Evolutionary conservation across 2,113 vertebrate species (phyloP).

Genomic region (Misgurnus mizolepis): DNA sequence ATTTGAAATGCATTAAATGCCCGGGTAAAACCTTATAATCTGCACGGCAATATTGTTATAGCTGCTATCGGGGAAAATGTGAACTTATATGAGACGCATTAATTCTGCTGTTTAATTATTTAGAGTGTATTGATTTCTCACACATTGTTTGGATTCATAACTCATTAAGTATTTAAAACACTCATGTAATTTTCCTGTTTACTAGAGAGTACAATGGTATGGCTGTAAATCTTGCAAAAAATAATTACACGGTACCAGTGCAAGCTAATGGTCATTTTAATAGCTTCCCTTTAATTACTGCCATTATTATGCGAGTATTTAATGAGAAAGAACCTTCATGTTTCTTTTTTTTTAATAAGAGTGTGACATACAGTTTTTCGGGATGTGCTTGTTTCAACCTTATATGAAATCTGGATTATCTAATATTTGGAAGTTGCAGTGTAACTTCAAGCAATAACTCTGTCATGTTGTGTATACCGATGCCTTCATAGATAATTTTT

Average conservation of each 20-base stretch:
- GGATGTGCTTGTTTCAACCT: background rate
- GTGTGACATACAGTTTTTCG: background rate
- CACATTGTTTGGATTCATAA: conserved; percentile 60
- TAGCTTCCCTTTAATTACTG: conserved; percentile 55
- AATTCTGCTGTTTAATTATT: conserved; percentile 70
- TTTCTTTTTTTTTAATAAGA: background rate
- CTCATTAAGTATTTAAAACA: conserved; percentile 73
- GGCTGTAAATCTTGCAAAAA: conserved; percentile 67
- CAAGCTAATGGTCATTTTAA: conserved; percentile 66
- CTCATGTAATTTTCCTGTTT: conserved; percentile 77
- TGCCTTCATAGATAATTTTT: too few relatives aligned
- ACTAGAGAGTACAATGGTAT: conserved; percentile 66
- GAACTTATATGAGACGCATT: conserved; percentile 69
- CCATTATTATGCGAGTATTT: conserved; percentile 21
- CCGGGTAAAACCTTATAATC: conserved; percentile 73
- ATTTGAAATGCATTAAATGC: conserved; percentile 79
- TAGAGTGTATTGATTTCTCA: conserved; percentile 62
- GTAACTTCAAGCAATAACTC: too few relatives aligned
- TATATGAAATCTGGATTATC: background rate
- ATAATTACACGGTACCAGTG: conserved; percentile 63
- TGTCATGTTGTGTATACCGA: background rate
- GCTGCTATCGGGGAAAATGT: conserved; percentile 61
- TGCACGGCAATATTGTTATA: conserved; percentile 74
- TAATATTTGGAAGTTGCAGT: too few relatives aligned
- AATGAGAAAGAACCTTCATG: conserved; percentile 1